Evolutionary conservation across 2,113 vertebrate genomes (phyloP), one percentile per base, ranked within the genome.

Genomic region (Varanus salvator): DNA sequence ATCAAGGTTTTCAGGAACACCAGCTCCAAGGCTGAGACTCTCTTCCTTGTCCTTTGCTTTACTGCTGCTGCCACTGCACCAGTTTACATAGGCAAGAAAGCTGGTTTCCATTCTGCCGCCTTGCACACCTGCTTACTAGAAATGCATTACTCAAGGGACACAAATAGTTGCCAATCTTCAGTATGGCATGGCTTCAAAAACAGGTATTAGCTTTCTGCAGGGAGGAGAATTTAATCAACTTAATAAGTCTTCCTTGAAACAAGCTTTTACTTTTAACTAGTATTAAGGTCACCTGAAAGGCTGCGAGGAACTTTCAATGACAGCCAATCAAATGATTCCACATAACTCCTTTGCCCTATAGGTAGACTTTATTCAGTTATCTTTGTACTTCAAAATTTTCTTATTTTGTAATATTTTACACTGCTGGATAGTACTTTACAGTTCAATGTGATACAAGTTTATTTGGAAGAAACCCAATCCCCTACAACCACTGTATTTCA

Each of bases 181-280:
- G 66, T 78, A 86, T 88, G 90, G 93, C 74, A 66, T 0, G 27
- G 86, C 81, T 92, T 92, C 87, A 90, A 93, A 92, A 92, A 75
- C 75, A 86, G 90, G 66, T 87, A 88, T 17, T 84, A 85, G 71
- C 72, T 93, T 92, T 81, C 44, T 87, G 66, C 69, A 66, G 0
- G 17, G 29, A 86, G 76, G 38, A 87, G 57, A 84, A n/a, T n/a
- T 89, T 57, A 69, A 93, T 72, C 3, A 69, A 87, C 76, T 86
- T 78, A 60, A 54, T 80, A 57, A 48, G 64, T 12, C 64, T 80
- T 9, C 64, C n/a, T 25, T 23, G 91, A 25, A 86, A 85, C 88
- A 92, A 94, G 38, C 2, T 4, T 89, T 54, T 87, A 77, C 71
- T 87, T 90, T 90, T 57, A 69, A 84, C 90, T 71, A 52, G 21